Evolutionary conservation across 1,140 invertebrate species (phyloP), one percentile per base, ranked within the genome.

Genomic region (Tetragonula clypearis): DNA sequence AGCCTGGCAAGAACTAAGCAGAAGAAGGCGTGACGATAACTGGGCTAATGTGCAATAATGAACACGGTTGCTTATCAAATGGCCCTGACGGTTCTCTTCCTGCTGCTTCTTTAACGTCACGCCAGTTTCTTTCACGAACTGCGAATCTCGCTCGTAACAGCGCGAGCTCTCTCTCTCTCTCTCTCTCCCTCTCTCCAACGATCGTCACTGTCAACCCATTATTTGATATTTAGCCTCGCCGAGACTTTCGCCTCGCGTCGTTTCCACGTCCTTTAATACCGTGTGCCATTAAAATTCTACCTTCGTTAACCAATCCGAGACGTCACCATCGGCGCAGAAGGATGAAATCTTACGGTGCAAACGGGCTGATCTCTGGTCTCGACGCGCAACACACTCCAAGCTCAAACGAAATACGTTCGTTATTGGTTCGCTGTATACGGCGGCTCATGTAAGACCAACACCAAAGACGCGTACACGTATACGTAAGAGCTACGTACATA

Each of bases 11-110:
- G 84, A 86, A 78, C 74, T 82, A 82, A 75, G 85, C 79, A 82
- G 79, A 85, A 84, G 86, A 79, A 84, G 82, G 88, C 88, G 85
- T 86, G 87, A 91, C 84, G 88, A 91, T 91, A 91, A 91, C 90
- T 86, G 84, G 85, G 90, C 87, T 91, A 91, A 91, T 91, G 79
- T 83, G 88, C 90, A 89, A 88, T 90, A 90, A 90, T 90, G 89
- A 90, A 88, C 89, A 90, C 62, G 86, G 82, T 88, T 90, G 89
- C 89, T 90, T 90, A 90, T 90, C 89, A 90, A 90, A 90, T 90
- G 89, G 89, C 88, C 89, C 89, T 90, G 89, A 90, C 89, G 89
- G 83, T 84, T 88, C 89, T 90, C 89, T 90, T 90, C 89, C 89
- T 90, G 89, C 86, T 82, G 86, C 86, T 86, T 79, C 80, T 74